Conservation (phyloP, 92 coral and sea anemone genomes). For the Phenganax stokvisi region DNA sequence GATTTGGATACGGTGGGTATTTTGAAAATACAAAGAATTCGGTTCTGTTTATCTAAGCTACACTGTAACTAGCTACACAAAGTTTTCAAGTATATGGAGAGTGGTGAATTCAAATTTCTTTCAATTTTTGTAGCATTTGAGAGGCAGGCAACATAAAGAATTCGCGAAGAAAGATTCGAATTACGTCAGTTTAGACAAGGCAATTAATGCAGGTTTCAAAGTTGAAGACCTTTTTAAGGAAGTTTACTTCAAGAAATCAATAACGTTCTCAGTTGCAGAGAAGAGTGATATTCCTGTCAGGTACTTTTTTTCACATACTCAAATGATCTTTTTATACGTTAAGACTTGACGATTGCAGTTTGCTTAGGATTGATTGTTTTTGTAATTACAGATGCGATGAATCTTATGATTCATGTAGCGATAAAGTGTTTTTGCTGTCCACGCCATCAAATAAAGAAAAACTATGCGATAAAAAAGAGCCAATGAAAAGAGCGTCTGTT, state of each 20-base stretch:
- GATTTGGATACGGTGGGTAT: conserved; percentile 71
- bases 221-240: conserved; percentile 64
- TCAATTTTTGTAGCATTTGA: conserved; percentile 60
- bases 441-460: neutral
- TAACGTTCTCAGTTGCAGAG: neutral
- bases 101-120: neutral
- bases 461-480: neutral
- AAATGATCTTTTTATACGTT: neutral
- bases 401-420: neutral
- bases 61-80: too few relatives aligned
- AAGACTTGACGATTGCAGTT: neutral
- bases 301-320: neutral
- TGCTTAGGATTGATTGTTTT: neutral
- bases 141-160: conserved; percentile 75
- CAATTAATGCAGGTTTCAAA: conserved; percentile 74
- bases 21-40: neutral
- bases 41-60: neutral
- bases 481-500: neutral
- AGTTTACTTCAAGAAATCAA: conserved; percentile 29
- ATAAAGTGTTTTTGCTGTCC: conserved; percentile 21
- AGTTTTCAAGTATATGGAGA: too few relatives aligned
- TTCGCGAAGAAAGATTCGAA: conserved; percentile 72
- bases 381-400: conserved; percentile 2
- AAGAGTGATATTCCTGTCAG: neutral
- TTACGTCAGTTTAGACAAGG: conserved; percentile 69